Conservation (phyloP, 2,113 vertebrate species). For the Larimichthys polyactis region DNA sequence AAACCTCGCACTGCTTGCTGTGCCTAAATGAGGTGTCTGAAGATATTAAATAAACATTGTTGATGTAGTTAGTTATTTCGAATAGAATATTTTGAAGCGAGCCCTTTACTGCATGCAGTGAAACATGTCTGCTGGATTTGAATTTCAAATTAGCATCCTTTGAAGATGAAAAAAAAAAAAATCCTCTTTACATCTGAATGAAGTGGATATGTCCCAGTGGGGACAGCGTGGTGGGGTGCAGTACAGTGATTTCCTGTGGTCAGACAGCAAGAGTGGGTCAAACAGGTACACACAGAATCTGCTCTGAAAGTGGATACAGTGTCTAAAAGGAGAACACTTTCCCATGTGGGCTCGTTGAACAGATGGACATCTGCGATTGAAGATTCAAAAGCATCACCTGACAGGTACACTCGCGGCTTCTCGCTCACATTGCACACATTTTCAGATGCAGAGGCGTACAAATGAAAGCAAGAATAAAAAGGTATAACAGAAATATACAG, state of each 20-base stretch:
- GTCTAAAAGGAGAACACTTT: constrained; percentile 25
- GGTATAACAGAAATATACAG: constrained; percentile 15
- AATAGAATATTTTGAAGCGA: constrained; percentile 49
- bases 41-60: constrained; percentile 65
- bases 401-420: constrained; percentile 41
- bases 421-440: constrained; percentile 31
- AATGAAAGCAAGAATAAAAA: constrained; percentile 56
- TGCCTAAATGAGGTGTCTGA: constrained; percentile 50
- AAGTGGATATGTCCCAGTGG: constrained; percentile 51
- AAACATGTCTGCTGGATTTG: constrained; percentile 64
- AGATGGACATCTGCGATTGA: constrained; percentile 52
- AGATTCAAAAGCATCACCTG: constrained; percentile 41
- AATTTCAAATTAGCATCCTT: constrained; percentile 74
- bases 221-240: constrained; percentile 4
- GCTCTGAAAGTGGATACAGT: constrained; percentile 38
- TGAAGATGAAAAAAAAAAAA: constrained; percentile 62
- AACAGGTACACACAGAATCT: constrained; percentile 33
- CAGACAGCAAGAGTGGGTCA: constrained; percentile 55
- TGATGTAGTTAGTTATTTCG: constrained; percentile 50
- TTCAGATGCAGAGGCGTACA: constrained; percentile 43
- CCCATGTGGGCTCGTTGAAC: constrained; percentile 23
- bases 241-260: constrained; percentile 47
- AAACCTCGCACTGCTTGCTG: constrained; percentile 7
- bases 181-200: constrained; percentile 55
- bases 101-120: constrained; percentile 43